phyloP scores from a whole-genome alignment of 1,140 invertebrate genomes.

The Brachionus angularis region DNA sequence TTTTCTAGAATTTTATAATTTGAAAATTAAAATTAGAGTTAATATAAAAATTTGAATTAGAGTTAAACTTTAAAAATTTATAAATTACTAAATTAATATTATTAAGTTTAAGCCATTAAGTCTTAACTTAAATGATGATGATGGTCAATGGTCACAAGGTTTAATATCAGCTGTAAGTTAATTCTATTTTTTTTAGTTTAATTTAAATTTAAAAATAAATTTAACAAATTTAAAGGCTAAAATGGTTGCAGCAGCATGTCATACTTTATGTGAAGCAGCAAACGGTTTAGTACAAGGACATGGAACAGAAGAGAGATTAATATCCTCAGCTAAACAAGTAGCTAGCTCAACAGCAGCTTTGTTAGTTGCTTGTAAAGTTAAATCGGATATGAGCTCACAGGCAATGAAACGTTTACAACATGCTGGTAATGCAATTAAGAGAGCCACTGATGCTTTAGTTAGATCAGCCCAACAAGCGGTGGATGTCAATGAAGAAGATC shows the following conservation, averaged over 20 bases:
- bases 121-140: slow-evolving; percentile 63
- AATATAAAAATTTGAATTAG: no score
- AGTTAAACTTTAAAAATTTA: no score
- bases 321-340: slow-evolving; percentile 91
- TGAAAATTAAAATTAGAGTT: no score
- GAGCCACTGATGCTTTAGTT: slow-evolving; percentile 93
- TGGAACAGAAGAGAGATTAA: slow-evolving; percentile 87
- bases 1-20: no score
- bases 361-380: slow-evolving; percentile 94
- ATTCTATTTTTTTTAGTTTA: no score
- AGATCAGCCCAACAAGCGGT: slow-evolving; percentile 86
- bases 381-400: slow-evolving; percentile 88
- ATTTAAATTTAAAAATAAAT: background rate
- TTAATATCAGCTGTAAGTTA: slow-evolving; percentile 75
- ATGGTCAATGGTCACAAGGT: slow-evolving; percentile 98
- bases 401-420: slow-evolving; percentile 79
- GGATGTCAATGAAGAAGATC: slow-evolving; percentile 75
- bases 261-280: slow-evolving; percentile 91
- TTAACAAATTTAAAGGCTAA: slow-evolving; percentile 63
- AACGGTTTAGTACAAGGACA: slow-evolving; percentile 92
- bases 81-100: background rate
- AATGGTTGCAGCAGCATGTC: slow-evolving; percentile 90
- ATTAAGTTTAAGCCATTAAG: slow-evolving; percentile 22
- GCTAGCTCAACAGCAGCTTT: slow-evolving; percentile 93
- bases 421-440: slow-evolving; percentile 81